These are phyloP conservation scores for Polymixis lichenea DNA, from an alignment of 2,888 invertebrate genomes.

Conservation along the genomic window DNA sequence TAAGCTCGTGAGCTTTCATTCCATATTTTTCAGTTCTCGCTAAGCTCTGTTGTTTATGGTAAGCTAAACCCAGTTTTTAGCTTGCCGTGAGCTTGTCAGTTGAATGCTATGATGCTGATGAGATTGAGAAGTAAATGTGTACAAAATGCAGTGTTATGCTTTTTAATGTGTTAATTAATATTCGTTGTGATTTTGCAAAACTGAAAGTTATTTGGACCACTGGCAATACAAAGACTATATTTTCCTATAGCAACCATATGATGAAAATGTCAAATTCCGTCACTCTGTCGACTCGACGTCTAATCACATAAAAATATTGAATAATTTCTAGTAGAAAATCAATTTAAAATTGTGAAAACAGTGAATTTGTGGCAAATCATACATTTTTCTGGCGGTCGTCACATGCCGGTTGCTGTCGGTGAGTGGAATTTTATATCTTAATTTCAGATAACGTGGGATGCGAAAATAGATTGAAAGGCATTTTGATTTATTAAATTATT, in stretches of 20 bases:
- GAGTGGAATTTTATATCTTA: constrained; percentile 65
- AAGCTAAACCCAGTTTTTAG: not conserved
- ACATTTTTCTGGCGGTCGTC: constrained; percentile 24
- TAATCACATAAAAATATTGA: constrained; percentile 69
- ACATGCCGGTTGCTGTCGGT: constrained; percentile 61
- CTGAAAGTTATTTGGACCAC: not conserved
- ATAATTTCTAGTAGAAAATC: constrained; percentile 63
- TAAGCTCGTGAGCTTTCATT: no score
- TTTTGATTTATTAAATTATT: constrained; percentile 73
- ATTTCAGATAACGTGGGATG: constrained; percentile 65
- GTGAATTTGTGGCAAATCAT: constrained; percentile 66
- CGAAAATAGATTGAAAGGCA: constrained; percentile 79
- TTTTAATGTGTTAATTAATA: not conserved
- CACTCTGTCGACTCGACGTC: constrained; percentile 67
- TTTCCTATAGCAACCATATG: constrained; percentile 34
- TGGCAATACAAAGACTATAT: constrained; percentile 10
- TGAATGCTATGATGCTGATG: not conserved
- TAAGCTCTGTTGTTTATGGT: not conserved
- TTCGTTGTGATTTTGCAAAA: not conserved
- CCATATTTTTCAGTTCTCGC: no score
- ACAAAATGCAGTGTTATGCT: not conserved
- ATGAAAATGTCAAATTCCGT: constrained; percentile 57
- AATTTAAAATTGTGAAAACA: constrained; percentile 68
- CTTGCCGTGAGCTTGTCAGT: not conserved
- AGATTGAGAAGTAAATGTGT: not conserved